A percentile compares a stretch with the other conserved stretches of the same genome.
phyloP scores from a whole-genome alignment of 1,140 invertebrate species.

The Hyles vespertilio region DNA sequence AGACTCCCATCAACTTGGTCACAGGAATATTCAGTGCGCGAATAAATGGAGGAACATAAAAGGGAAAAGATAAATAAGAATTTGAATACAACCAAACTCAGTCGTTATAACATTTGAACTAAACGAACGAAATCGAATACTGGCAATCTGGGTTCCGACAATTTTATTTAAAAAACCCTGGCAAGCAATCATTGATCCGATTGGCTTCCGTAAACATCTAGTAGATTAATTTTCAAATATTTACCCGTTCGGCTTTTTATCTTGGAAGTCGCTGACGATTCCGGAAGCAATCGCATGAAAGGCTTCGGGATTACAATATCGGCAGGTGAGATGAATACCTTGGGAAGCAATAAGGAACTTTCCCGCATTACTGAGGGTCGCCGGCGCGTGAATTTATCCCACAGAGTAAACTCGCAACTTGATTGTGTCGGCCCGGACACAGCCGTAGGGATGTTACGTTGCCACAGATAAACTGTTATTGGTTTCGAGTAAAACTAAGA shows the following conservation, averaged over 20 bases:
- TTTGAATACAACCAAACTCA: no score
- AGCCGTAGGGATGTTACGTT: constrained; percentile 16
- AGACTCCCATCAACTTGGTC: no score
- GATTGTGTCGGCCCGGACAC: constrained; percentile 16
- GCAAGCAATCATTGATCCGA: no score
- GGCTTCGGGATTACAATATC: constrained; percentile 20
- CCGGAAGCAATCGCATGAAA: constrained; percentile 19
- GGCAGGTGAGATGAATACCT: constrained; percentile 27
- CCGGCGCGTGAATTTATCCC: constrained; percentile 17
- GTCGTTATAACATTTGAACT: no score
- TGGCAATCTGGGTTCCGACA: no score
- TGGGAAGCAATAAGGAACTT: constrained; percentile 32
- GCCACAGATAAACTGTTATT: constrained; percentile 25
- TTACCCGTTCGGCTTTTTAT: constrained; percentile 2
- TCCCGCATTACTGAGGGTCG: constrained; percentile 14
- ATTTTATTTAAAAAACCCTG: no score
- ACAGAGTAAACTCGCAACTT: constrained; percentile 19
- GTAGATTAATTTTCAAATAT: constrained; percentile 5
- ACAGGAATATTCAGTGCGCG: no score
- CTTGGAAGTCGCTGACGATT: constrained; percentile 5
- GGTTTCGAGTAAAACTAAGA: constrained; percentile 19
- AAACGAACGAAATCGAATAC: no score
- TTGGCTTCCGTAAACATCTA: background rate
- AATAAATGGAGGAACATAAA: no score
- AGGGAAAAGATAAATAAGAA: no score